These are phyloP conservation scores for Meriones psammophilus DNA, from an alignment of 2,797 vertebrate genomes.

Conservation along the genomic window DNA sequence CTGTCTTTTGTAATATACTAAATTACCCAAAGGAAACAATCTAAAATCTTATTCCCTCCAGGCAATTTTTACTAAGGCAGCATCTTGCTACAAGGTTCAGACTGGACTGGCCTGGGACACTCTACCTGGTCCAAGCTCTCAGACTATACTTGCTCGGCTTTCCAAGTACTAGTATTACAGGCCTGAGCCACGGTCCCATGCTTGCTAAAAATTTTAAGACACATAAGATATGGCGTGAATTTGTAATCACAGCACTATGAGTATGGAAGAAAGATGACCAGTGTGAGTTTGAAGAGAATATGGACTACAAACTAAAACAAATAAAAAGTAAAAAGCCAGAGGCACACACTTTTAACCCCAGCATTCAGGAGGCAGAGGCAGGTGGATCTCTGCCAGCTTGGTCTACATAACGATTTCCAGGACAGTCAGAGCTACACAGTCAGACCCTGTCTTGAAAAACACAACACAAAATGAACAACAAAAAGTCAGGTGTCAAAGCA, in stretches of 20 bases:
- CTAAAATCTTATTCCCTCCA: conserved; percentile 17
- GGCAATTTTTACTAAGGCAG: background rate
- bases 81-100: background rate
- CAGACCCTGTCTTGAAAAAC: background rate
- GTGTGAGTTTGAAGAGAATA: background rate
- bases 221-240: background rate
- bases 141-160: background rate
- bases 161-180: background rate
- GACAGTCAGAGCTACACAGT: background rate
- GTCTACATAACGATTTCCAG: too few relatives aligned
- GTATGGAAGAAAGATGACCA: background rate
- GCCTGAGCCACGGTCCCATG: background rate
- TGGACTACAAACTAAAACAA: background rate
- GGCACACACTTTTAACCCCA: background rate
- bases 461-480: background rate
- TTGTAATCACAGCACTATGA: background rate
- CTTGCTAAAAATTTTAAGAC: conserved; percentile 38
- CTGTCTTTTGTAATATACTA: conserved; percentile 24
- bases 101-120: background rate
- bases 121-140: background rate
- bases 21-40: conserved; percentile 33
- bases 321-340: background rate
- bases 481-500: background rate
- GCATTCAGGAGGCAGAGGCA: background rate
- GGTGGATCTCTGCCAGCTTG: background rate